Conservation (phyloP, 2,113 vertebrate species). For the Opisthocomus hoazin region DNA sequence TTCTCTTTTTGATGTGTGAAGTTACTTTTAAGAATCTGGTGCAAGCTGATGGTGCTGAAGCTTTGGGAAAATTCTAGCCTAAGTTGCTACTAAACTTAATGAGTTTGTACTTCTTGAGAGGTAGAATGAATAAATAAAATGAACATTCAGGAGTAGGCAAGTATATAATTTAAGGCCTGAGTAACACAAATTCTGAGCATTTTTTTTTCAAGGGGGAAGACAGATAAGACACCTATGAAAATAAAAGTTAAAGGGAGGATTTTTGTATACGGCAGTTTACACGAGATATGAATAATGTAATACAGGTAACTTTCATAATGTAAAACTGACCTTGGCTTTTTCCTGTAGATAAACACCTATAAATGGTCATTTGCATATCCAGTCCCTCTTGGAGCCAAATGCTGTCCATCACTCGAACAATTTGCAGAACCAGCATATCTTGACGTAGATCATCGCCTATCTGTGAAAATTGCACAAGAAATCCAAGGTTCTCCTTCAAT, state of each 20-base stretch:
- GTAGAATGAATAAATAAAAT: background rate
- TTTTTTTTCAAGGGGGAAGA: background rate
- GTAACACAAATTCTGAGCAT: background rate
- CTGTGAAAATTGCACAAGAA: conserved; percentile 35
- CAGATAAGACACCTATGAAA: background rate
- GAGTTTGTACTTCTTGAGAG: background rate
- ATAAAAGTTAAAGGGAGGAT: background rate
- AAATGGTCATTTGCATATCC: conserved; percentile 64
- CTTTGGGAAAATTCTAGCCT: background rate
- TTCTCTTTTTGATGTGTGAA: background rate
- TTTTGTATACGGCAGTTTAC: background rate
- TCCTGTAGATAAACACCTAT: conserved; percentile 66
- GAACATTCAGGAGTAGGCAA: background rate
- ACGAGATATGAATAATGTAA: conserved; percentile 6
- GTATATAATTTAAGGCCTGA: background rate
- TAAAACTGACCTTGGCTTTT: conserved; percentile 61
- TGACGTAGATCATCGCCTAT: conserved; percentile 59
- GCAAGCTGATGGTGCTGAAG: background rate
- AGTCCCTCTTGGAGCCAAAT: conserved; percentile 67
- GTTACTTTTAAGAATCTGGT: background rate
- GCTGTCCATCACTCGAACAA: conserved; percentile 57
- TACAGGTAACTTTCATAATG: background rate
- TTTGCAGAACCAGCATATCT: conserved; percentile 68
- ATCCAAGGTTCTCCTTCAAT: background rate
- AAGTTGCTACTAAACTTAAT: background rate